Evolutionary conservation across 1,140 invertebrate genomes (phyloP).

Genomic region (Pseudomyrmex cubaensis): DNA sequence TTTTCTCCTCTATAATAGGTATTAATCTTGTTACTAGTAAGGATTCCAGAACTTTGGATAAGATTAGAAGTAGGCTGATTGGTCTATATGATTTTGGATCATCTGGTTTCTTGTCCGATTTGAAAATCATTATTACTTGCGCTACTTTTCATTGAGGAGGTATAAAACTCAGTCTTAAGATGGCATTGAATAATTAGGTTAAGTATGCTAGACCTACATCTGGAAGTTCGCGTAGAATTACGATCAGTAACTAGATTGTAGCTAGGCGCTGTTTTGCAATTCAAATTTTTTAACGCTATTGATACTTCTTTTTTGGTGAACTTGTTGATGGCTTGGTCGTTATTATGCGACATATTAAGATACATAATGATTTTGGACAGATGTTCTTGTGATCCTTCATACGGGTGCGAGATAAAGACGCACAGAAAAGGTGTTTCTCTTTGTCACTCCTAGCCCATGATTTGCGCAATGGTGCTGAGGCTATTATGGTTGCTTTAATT

Average conservation of each 20-base stretch:
- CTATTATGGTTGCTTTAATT: constrained; percentile 46
- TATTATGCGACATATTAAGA: constrained; percentile 20
- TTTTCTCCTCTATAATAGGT: constrained; percentile 13
- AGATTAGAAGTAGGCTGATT: constrained; percentile 75
- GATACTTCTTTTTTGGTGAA: not conserved
- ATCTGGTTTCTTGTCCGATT: constrained; percentile 73
- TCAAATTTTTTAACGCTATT: constrained; percentile 9
- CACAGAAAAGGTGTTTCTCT: too few relatives aligned
- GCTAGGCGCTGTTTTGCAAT: constrained; percentile 70
- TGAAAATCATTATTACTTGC: constrained; percentile 73
- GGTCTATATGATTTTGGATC: constrained; percentile 74
- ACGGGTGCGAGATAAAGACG: too few relatives aligned
- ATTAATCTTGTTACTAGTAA: constrained; percentile 69
- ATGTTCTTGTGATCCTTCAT: too few relatives aligned
- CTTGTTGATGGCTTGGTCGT: constrained; percentile 3
- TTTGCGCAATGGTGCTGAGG: not conserved
- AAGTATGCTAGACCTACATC: constrained; percentile 65
- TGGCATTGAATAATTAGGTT: constrained; percentile 56
- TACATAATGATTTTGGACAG: constrained; percentile 37
- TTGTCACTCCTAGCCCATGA: too few relatives aligned
- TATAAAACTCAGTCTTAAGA: constrained; percentile 48
- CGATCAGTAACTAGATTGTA: constrained; percentile 72
- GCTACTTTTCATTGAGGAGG: constrained; percentile 78
- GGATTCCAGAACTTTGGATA: constrained; percentile 78
- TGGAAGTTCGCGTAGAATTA: constrained; percentile 70